Evolutionary conservation across 37 sponge, comb jelly and placozoan genomes (phyloP).

Genomic region (Chondrosia reniformis): DNA sequence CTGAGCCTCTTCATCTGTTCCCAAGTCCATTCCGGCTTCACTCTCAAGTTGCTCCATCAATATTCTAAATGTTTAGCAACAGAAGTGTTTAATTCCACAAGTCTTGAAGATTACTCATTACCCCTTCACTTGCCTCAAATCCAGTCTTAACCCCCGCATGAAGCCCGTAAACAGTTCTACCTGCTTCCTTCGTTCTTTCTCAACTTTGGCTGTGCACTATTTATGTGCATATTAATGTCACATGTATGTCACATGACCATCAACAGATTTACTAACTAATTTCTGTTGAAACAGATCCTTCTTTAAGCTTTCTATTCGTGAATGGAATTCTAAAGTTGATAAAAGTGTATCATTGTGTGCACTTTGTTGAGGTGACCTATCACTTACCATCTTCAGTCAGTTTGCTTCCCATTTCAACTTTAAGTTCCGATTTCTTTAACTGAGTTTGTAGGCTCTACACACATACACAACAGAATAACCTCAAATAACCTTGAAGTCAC

Average conservation of each 20-base stretch:
- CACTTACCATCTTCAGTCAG: slow-evolving; percentile 10
- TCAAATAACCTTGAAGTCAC: not conserved
- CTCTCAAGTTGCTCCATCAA: slow-evolving; percentile 1
- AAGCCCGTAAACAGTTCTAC: not conserved
- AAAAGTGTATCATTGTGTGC: not conserved
- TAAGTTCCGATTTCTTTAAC: slow-evolving; percentile 16
- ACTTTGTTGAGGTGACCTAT: not conserved
- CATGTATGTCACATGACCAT: too few species aligned
- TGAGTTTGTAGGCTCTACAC: not conserved
- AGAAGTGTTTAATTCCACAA: not conserved
- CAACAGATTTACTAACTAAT: not conserved
- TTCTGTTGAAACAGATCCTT: slow-evolving; percentile 1
- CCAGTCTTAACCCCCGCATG: slow-evolving; percentile 10
- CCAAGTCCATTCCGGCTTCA: not conserved
- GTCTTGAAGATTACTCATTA: not conserved
- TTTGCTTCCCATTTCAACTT: slow-evolving; percentile 12
- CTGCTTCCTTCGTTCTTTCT: not conserved
- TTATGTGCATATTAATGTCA: not conserved
- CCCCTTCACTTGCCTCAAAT: not conserved
- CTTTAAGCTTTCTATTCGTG: not conserved
- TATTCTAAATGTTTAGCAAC: not conserved
- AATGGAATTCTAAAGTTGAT: slow-evolving; percentile 1
- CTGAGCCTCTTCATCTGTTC: not conserved
- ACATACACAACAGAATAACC: not conserved
- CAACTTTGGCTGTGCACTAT: not conserved